Conservation (phyloP, 2,888 invertebrate species). For the Agrotis exclamationis region DNA sequence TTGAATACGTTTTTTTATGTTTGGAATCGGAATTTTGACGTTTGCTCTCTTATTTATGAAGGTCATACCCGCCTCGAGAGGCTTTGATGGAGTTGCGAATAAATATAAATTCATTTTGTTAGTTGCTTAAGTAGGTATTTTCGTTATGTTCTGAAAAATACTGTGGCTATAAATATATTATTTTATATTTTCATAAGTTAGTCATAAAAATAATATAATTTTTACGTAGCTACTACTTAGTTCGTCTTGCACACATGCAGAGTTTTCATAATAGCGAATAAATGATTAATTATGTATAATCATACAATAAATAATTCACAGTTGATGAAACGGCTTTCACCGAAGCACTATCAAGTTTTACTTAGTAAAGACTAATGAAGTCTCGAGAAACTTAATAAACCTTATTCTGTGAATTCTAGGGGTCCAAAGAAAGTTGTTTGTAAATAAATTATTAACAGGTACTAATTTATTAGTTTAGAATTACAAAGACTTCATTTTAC, state of each 20-base stretch:
- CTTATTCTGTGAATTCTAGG: constrained; percentile 28
- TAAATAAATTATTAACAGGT: constrained; percentile 40
- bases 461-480: constrained; percentile 8
- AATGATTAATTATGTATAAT: neutral
- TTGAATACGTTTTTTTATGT: neutral
- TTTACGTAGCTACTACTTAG: neutral
- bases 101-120: too few relatives aligned
- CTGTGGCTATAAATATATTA: too few relatives aligned
- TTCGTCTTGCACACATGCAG: neutral
- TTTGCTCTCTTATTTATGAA: neutral
- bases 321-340: neutral
- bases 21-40: neutral
- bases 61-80: too few relatives aligned
- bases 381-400: constrained; percentile 33
- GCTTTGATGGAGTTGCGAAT: too few relatives aligned
- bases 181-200: too few relatives aligned
- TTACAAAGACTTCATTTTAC: too few relatives aligned
- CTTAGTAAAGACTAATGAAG: constrained; percentile 38
- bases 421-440: constrained; percentile 5
- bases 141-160: too few relatives aligned
- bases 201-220: too few relatives aligned
- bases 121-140: too few relatives aligned
- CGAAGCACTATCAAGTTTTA: constrained; percentile 31
- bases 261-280: neutral
- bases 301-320: constrained; percentile 5